These are phyloP conservation scores for Exocentrus adspersus DNA, from an alignment of 2,888 invertebrate genomes.

Conservation along the genomic window DNA sequence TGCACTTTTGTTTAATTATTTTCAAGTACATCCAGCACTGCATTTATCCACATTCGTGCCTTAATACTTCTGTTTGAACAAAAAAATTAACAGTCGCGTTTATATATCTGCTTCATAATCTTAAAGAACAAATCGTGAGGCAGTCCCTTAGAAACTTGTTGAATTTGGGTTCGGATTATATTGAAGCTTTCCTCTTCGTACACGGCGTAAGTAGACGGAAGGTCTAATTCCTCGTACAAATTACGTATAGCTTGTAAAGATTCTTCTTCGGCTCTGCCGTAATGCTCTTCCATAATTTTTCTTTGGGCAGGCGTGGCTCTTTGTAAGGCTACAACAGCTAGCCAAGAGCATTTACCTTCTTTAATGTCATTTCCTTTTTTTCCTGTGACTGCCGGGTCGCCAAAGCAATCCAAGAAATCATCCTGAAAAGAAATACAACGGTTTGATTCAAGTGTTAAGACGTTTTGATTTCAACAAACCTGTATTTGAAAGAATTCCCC, in stretches of 20 bases:
- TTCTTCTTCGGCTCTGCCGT: slow-evolving; percentile 74
- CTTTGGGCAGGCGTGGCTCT: slow-evolving; percentile 76
- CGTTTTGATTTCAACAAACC: too few species aligned
- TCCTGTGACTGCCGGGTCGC: slow-evolving; percentile 84
- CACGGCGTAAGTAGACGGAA: slow-evolving; percentile 79
- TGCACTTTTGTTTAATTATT: too few species aligned
- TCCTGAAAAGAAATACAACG: slow-evolving; percentile 65
- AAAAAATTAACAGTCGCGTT: slow-evolving; percentile 68
- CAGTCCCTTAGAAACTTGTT: slow-evolving; percentile 82
- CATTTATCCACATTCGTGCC: too few species aligned
- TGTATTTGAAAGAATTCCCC: slow-evolving; percentile 96
- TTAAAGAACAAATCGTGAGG: slow-evolving; percentile 85
- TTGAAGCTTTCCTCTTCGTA: slow-evolving; percentile 88
- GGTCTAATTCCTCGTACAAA: slow-evolving; percentile 79
- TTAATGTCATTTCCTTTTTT: slow-evolving; percentile 92
- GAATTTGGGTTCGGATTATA: slow-evolving; percentile 61
- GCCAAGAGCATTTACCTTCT: slow-evolving; percentile 96
- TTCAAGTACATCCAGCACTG: too few species aligned
- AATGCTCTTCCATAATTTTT: slow-evolving; percentile 77
- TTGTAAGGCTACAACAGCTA: slow-evolving; percentile 87
- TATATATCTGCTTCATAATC: slow-evolving; percentile 83
- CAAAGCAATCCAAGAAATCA: slow-evolving; percentile 91
- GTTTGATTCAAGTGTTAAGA: background rate
- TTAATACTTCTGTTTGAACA: too few species aligned
- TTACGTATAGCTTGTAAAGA: slow-evolving; percentile 76